Conservation (phyloP, 2,113 vertebrate genomes). For the Gymnobelideus leadbeateri region DNA sequence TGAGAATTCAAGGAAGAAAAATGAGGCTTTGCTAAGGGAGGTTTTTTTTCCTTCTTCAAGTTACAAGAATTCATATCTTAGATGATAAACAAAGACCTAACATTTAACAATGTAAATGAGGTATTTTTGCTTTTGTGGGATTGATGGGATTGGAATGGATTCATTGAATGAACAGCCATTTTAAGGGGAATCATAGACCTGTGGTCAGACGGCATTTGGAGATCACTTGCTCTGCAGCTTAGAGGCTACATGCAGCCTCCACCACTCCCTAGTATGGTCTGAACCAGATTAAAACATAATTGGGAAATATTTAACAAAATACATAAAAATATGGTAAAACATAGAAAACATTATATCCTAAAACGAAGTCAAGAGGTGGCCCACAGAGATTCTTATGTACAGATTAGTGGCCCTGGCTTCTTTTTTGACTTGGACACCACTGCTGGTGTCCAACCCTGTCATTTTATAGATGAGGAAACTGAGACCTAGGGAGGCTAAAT, state of each 20-base stretch:
- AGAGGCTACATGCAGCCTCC: neutral
- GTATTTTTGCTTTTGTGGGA: constrained; percentile 20
- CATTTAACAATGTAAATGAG: constrained; percentile 38
- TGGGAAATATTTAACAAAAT: neutral
- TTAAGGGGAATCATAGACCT: neutral
- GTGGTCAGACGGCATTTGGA: neutral
- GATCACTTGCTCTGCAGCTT: neutral
- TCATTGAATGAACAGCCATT: constrained; percentile 29
- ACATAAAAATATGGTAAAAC: neutral
- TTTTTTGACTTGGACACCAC: neutral
- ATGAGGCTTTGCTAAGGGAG: constrained; percentile 42
- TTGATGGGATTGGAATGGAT: constrained; percentile 10
- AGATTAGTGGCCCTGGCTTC: neutral
- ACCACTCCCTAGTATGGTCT: neutral
- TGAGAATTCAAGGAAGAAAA: constrained; percentile 14
- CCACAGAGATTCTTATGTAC: neutral
- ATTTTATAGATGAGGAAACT: neutral
- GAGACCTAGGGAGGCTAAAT: neutral
- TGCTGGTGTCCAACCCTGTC: neutral
- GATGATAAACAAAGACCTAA: constrained; percentile 35
- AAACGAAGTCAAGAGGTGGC: neutral
- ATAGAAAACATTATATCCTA: neutral
- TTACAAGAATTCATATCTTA: constrained; percentile 52
- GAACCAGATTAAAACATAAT: neutral
- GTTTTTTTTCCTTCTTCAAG: constrained; percentile 30